Evolutionary conservation across 1,140 invertebrate genomes (phyloP).

Genomic region (Neotoxoptera formosana): DNA sequence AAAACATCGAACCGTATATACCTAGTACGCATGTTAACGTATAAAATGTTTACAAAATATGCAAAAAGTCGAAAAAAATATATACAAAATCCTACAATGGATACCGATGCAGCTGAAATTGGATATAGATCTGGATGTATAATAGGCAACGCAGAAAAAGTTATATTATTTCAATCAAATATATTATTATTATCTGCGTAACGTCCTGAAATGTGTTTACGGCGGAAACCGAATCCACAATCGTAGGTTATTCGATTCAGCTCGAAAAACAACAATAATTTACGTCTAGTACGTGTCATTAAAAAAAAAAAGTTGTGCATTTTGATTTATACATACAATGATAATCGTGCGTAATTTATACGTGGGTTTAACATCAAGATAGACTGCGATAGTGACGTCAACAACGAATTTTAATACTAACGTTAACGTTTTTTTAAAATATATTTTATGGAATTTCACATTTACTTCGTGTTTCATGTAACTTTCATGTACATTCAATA

Average conservation of each 20-base stretch:
- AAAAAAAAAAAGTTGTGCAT: not conserved
- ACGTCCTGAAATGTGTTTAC: not conserved
- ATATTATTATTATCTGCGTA: not conserved
- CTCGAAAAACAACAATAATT: not conserved
- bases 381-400: not conserved
- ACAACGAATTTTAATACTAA: not conserved
- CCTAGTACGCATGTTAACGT: not conserved
- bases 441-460: not conserved
- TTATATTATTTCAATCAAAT: constrained; percentile 22
- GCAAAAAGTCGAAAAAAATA: not conserved
- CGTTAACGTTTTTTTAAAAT: not conserved
- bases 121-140: not conserved
- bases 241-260: not conserved
- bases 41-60: not conserved
- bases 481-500: not conserved
- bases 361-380: not conserved
- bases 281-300: not conserved
- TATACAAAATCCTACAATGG: not conserved
- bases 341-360: not conserved
- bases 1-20: not conserved
- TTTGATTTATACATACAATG: not conserved
- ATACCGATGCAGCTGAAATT: not conserved
- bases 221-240: not conserved
- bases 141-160: not conserved
- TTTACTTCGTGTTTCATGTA: not conserved